These are phyloP conservation scores for Eurypyga helias DNA, from an alignment of 2,113 vertebrate genomes.

Conservation along the genomic window DNA sequence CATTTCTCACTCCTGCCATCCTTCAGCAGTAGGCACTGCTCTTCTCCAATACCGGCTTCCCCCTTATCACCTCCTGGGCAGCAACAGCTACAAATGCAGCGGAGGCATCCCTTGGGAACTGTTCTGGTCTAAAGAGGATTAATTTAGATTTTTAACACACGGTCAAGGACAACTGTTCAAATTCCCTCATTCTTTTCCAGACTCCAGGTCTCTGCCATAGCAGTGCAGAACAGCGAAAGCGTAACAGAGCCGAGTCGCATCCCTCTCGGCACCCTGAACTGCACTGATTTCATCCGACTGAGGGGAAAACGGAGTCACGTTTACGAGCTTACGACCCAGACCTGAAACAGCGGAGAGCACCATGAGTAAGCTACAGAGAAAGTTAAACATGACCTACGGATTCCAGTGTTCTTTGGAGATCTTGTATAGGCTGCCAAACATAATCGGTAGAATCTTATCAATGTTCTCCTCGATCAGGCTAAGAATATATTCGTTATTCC, in stretches of 20 bases:
- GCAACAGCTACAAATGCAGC: not conserved
- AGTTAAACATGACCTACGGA: conserved; percentile 80
- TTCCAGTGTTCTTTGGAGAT: conserved; percentile 99
- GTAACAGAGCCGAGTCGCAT: fast-evolving
- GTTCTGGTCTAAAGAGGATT: not conserved
- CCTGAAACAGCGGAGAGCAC: not conserved
- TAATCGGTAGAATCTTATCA: conserved; percentile 93
- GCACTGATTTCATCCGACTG: not conserved
- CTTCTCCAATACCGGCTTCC: not conserved
- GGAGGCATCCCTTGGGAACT: not conserved
- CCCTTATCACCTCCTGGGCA: not conserved
- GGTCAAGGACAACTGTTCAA: not conserved
- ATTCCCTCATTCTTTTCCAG: not conserved
- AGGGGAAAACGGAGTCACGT: not conserved
- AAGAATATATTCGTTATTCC: conserved; percentile 99
- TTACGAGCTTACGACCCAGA: not conserved
- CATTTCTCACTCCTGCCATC: not conserved
- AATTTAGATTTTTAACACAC: not conserved
- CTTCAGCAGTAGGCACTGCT: not conserved
- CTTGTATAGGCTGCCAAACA: conserved; percentile 97
- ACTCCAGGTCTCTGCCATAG: not conserved
- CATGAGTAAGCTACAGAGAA: not conserved
- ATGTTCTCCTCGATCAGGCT: conserved; percentile 99
- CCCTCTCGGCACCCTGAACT: not conserved
- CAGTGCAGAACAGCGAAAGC: not conserved